A percentile compares a stretch with the other conserved stretches of the same genome.
Evolutionary conservation across 1,140 invertebrate species (phyloP).

Genomic region (Anastatus disparis): DNA sequence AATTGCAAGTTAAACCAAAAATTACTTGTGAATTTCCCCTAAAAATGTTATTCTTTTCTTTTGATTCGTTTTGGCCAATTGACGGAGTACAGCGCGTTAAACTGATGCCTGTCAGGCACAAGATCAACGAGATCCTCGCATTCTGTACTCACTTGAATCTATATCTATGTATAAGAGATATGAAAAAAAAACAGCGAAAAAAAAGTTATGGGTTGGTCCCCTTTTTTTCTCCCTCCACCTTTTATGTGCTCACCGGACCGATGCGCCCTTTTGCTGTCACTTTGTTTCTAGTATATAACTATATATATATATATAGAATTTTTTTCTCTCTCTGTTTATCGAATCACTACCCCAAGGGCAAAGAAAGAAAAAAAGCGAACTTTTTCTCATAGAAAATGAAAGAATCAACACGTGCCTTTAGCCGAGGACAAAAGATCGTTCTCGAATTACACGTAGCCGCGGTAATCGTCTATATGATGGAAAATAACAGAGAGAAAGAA

Average conservation of each 20-base stretch:
- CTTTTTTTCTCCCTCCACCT: neutral
- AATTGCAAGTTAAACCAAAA: neutral
- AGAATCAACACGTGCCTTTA: constrained; percentile 28
- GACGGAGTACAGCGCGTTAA: neutral
- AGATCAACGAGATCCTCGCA: no score
- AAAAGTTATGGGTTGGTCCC: neutral
- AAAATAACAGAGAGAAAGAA: no score
- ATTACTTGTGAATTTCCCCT: constrained; percentile 1
- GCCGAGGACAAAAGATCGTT: constrained; percentile 26
- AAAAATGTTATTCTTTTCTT: neutral
- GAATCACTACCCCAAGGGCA: neutral
- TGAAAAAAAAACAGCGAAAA: neutral
- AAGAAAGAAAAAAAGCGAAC: no score
- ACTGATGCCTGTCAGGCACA: neutral
- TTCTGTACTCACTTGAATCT: no score
- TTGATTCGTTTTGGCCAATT: neutral
- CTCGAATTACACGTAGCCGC: constrained; percentile 25
- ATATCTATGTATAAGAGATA: neutral
- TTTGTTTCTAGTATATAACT: neutral
- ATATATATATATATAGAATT: no score
- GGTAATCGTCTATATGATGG: constrained; percentile 19
- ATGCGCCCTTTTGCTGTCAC: constrained; percentile 18
- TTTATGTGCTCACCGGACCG: neutral
- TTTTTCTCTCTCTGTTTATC: neutral
- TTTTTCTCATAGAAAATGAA: constrained; percentile 13